Percentiles rank a stretch among this genome's conserved stretches.
Conservation (phyloP, 1,140 invertebrate genomes). For the Brachionus koreanus region DNA sequence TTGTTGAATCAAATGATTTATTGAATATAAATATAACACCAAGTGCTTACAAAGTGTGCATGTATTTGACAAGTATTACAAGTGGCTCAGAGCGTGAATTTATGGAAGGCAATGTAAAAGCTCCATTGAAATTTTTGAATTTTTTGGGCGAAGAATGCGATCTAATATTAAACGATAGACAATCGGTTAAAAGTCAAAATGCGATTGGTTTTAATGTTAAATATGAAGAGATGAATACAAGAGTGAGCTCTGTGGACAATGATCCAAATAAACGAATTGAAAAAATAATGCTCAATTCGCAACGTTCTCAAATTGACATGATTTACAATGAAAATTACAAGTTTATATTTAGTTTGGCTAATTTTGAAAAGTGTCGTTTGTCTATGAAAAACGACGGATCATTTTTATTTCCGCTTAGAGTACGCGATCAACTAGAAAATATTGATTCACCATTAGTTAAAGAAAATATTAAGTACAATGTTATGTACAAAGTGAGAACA, state of each 20-base stretch:
- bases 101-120: not conserved
- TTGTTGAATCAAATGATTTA: constrained; percentile 39
- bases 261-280: not conserved
- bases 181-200: not conserved
- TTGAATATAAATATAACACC: constrained; percentile 41
- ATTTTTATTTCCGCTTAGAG: not conserved
- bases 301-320: constrained; percentile 29
- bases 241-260: not conserved
- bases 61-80: not conserved
- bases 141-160: constrained; percentile 37
- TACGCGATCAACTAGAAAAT: not conserved
- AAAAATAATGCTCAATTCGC: constrained; percentile 36
- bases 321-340: constrained; percentile 30
- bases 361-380: constrained; percentile 24
- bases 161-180: not conserved
- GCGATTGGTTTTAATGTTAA: not conserved
- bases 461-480: constrained; percentile 20
- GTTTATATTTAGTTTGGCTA: not conserved
- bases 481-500: constrained; percentile 34
- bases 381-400: constrained; percentile 43
- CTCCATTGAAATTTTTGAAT: constrained; percentile 42
- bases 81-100: not conserved
- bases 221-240: not conserved
- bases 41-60: constrained; percentile 34
- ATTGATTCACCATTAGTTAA: not conserved